These are phyloP conservation scores for Esox lucius DNA, from an alignment of 2,797 vertebrate species.

Conservation along the genomic window DNA sequence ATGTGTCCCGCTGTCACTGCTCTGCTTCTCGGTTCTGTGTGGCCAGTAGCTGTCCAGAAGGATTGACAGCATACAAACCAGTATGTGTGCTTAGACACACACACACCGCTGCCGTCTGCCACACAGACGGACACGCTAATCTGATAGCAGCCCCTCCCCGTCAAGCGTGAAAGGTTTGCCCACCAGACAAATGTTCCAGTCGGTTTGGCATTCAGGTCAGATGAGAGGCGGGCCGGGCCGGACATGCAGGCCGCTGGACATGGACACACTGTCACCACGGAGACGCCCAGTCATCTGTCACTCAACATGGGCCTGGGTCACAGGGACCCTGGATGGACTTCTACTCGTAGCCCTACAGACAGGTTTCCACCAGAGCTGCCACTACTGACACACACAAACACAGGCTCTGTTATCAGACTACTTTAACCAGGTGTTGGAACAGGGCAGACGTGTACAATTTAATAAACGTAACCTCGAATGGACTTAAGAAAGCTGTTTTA, in stretches of 20 bases:
- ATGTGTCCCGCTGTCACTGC: neutral
- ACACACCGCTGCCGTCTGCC: neutral
- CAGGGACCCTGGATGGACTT: neutral
- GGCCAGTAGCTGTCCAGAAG: neutral
- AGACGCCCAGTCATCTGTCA: neutral
- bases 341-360: neutral
- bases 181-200: slow-evolving; percentile 1
- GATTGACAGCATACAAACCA: slow-evolving; percentile 11
- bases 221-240: neutral
- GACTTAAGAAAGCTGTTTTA: too few relatives aligned
- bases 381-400: too few relatives aligned
- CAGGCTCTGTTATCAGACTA: too few relatives aligned
- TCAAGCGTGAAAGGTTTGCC: neutral
- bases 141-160: neutral
- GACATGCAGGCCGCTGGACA: neutral
- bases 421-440: too few relatives aligned
- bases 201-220: slow-evolving; percentile 2
- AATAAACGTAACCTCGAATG: too few relatives aligned
- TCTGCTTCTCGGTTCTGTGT: neutral
- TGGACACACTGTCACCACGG: neutral
- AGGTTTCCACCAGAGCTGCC: too few relatives aligned
- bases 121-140: neutral
- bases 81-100: neutral
- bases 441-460: too few relatives aligned
- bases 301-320: neutral